Evolutionary conservation across 1,140 invertebrate species (phyloP).

Genomic region (Elymnias hypermnestra): DNA sequence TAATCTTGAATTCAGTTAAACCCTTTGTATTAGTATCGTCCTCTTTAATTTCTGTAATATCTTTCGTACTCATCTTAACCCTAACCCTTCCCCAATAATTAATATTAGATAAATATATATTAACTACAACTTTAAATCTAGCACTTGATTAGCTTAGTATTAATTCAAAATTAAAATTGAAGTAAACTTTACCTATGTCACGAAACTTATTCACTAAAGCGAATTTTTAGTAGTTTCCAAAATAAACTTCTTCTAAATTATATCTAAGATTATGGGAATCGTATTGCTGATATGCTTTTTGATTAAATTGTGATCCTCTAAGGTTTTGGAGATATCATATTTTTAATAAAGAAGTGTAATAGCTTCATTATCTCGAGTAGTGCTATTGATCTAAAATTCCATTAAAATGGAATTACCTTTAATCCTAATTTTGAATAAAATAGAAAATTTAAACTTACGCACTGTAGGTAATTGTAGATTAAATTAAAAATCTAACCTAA

Average conservation of each 20-base stretch:
- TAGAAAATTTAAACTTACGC: constrained; percentile 69
- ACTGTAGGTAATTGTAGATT: constrained; percentile 71
- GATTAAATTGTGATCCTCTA: constrained; percentile 19
- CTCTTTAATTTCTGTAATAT: constrained; percentile 5
- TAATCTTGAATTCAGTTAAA: constrained; percentile 9
- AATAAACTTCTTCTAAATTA: constrained; percentile 70
- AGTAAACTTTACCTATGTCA: constrained; percentile 56
- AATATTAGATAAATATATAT: constrained; percentile 30
- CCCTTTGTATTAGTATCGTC: constrained; percentile 13
- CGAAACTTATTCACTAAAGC: constrained; percentile 58
- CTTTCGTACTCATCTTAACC: constrained; percentile 6
- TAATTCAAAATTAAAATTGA: constrained; percentile 66
- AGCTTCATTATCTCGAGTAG: constrained; percentile 40
- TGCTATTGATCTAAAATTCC: constrained; percentile 58
- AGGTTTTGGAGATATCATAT: neutral
- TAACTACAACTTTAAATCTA: constrained; percentile 59
- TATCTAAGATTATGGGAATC: constrained; percentile 57
- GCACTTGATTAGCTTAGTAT: constrained; percentile 64
- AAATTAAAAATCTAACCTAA: constrained; percentile 59
- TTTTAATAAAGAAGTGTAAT: constrained; percentile 22
- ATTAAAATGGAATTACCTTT: constrained; percentile 57
- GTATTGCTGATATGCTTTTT: constrained; percentile 27
- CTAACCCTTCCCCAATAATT: constrained; percentile 11
- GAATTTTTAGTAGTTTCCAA: constrained; percentile 64
- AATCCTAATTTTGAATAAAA: constrained; percentile 66